These are phyloP conservation scores for Ascidia mentula DNA, from an alignment of 23 tunicate genomes.

Conservation along the genomic window DNA sequence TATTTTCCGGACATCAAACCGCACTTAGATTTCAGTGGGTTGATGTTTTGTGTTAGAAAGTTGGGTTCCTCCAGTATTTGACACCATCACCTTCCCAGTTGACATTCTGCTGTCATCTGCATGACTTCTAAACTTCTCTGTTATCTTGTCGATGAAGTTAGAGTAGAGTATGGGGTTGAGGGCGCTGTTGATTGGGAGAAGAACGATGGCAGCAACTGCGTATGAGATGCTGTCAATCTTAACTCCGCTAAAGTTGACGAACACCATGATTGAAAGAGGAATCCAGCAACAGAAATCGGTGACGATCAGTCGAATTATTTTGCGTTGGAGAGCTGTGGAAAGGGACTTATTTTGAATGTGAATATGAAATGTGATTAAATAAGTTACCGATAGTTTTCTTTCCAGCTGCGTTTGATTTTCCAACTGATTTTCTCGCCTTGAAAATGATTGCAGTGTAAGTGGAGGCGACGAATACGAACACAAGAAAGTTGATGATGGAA, in stretches of 20 bases:
- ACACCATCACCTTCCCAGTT: neutral
- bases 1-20: no score
- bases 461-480: slow-evolving; percentile 59
- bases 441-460: slow-evolving; percentile 31
- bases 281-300: slow-evolving; percentile 19
- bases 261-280: slow-evolving; percentile 19
- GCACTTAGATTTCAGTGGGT: no score
- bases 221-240: slow-evolving; percentile 4
- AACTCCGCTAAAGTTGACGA: slow-evolving; percentile 15
- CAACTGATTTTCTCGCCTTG: slow-evolving; percentile 4
- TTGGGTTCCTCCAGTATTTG: no score
- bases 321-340: neutral
- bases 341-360: no score
- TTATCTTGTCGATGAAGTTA: slow-evolving; percentile 2
- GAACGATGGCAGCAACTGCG: slow-evolving; percentile 12
- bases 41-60: no score
- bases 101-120: neutral
- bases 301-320: slow-evolving; percentile 8
- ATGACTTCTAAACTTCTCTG: neutral
- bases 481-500: slow-evolving; percentile 55
- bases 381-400: neutral
- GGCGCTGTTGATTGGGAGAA: slow-evolving; percentile 20
- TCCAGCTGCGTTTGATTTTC: neutral
- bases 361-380: no score
- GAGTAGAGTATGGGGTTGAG: slow-evolving; percentile 8